phyloP scores from a whole-genome alignment of 2,797 vertebrate species.

The Crocidura indochinensis region DNA sequence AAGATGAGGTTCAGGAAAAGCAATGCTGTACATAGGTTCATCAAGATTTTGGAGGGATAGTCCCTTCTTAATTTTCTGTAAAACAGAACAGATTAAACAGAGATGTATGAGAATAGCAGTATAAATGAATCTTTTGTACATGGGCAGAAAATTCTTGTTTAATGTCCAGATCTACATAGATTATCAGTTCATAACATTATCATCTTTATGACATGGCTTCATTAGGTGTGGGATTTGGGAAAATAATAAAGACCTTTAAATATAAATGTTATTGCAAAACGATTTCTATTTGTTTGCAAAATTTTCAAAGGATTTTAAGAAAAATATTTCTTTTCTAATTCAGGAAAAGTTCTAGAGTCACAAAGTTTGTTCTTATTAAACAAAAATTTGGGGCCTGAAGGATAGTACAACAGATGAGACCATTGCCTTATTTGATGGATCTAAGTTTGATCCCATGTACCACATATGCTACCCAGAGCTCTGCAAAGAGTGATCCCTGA shows the following conservation, averaged over 20 bases:
- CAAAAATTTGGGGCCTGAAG: background rate
- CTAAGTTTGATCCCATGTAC: no score
- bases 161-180: background rate
- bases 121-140: background rate
- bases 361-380: constrained; percentile 67
- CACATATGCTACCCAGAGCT: no score
- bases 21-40: constrained; percentile 97
- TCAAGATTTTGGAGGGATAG: constrained; percentile 99
- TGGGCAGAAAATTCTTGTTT: background rate
- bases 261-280: constrained; percentile 59
- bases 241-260: background rate
- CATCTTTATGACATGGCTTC: background rate
- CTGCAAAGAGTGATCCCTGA: no score
- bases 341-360: constrained; percentile 31
- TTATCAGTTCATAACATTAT: background rate
- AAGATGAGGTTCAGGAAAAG: constrained; percentile 96
- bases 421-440: no score
- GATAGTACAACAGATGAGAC: no score
- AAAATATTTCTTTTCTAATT: constrained; percentile 3
- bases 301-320: constrained; percentile 30
- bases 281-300: constrained; percentile 20
- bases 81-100: constrained; percentile 6
- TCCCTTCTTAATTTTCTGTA: constrained; percentile 96
- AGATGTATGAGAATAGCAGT: background rate
- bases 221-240: background rate